These are phyloP conservation scores for Archips crataeganus DNA, from an alignment of 2,888 invertebrate species.

Conservation along the genomic window DNA sequence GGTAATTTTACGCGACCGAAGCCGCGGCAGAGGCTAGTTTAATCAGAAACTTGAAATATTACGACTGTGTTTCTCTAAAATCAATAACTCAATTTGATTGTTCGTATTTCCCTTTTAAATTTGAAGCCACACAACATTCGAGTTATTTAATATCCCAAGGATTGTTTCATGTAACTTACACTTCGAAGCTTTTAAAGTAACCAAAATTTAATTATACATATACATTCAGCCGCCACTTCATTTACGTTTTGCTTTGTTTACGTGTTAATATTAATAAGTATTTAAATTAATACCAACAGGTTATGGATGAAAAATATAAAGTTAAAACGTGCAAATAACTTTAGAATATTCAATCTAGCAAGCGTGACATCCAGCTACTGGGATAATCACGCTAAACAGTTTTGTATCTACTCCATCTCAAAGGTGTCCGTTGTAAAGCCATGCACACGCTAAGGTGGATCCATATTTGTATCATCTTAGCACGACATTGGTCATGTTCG, in stretches of 20 bases:
- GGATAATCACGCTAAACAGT: slow-evolving; percentile 36
- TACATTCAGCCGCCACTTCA: not conserved
- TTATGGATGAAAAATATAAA: not conserved
- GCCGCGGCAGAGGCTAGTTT: no score
- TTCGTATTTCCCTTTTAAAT: not conserved
- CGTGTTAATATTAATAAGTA: no score
- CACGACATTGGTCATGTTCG: no score
- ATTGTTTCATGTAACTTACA: slow-evolving; percentile 1
- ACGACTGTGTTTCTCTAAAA: not conserved
- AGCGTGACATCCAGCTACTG: slow-evolving; percentile 15
- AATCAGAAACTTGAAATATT: no score
- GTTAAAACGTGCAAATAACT: not conserved
- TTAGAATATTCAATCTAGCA: slow-evolving; percentile 25
- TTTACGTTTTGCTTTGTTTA: not conserved
- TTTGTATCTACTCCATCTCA: slow-evolving; percentile 36
- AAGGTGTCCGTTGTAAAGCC: slow-evolving; percentile 29
- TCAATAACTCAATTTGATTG: not conserved
- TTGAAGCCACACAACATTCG: not conserved
- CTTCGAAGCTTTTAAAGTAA: not conserved
- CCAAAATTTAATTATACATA: not conserved
- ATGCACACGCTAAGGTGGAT: slow-evolving; percentile 7
- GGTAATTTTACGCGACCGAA: no score
- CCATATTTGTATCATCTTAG: no score
- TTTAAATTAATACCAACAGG: not conserved
- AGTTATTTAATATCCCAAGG: not conserved